A percentile compares a stretch with the other conserved stretches of the same genome.
These are phyloP conservation scores for Nemoura dubitans DNA, from an alignment of 2,888 invertebrate genomes.

Conservation along the genomic window DNA sequence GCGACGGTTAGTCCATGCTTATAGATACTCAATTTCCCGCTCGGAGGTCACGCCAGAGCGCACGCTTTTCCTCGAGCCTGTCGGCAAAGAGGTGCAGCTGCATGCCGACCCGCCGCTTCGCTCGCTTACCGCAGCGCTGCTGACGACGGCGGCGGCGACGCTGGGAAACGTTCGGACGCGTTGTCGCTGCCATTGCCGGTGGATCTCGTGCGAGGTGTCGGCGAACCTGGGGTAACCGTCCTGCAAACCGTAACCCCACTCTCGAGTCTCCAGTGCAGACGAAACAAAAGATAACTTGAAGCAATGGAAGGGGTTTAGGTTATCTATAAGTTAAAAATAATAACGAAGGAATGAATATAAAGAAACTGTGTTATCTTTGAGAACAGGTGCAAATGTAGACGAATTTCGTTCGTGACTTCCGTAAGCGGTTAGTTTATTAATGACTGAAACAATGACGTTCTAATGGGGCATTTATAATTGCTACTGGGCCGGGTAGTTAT, in stretches of 20 bases:
- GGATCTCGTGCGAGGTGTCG: conserved; percentile 79
- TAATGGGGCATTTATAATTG: conserved; percentile 2
- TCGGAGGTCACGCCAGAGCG: neutral
- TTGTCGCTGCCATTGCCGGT: conserved; percentile 71
- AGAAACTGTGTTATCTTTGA: neutral
- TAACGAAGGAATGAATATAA: too few relatives aligned
- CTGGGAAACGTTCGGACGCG: conserved; percentile 54
- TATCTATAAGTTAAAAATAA: too few relatives aligned
- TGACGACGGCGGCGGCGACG: conserved; percentile 45
- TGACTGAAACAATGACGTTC: neutral
- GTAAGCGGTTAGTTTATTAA: neutral
- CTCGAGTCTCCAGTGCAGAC: neutral
- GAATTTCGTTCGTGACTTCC: neutral
- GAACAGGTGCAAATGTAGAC: neutral
- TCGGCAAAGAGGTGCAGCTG: neutral
- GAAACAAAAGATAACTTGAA: too few relatives aligned
- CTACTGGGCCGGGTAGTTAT: neutral
- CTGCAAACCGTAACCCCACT: conserved; percentile 58
- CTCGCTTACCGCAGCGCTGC: neutral
- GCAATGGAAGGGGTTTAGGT: too few relatives aligned
- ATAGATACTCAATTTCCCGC: conserved; percentile 1
- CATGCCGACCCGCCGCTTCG: neutral
- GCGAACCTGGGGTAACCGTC: conserved; percentile 66
- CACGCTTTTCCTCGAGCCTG: neutral
- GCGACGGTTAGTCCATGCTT: too few relatives aligned